phyloP scores from a whole-genome alignment of 2,797 vertebrate species.

The Rallus crepitans region DNA sequence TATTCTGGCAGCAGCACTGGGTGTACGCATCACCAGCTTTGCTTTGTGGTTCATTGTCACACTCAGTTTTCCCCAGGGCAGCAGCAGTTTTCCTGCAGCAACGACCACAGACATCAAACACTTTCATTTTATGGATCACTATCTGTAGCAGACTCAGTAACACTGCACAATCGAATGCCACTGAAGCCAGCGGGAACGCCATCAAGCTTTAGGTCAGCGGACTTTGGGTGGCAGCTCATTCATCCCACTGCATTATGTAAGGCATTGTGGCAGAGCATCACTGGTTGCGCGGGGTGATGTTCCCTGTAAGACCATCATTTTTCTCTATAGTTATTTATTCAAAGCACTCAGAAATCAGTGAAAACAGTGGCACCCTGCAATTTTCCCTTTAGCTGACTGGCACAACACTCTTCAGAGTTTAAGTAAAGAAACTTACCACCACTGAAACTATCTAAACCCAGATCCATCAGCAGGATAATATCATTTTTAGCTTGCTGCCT shows the following conservation, averaged over 20 bases:
- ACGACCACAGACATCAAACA: background rate
- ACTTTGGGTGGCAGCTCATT: background rate
- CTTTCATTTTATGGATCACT: background rate
- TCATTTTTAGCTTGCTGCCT: slow-evolving; percentile 61
- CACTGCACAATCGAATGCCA: slow-evolving; percentile 14
- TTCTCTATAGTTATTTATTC: background rate
- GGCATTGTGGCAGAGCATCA: background rate
- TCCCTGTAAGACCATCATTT: background rate
- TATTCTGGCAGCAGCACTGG: background rate
- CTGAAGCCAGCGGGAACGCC: background rate
- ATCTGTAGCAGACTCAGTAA: background rate
- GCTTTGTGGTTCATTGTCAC: background rate
- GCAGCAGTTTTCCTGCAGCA: background rate
- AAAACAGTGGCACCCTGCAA: background rate
- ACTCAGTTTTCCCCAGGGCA: background rate
- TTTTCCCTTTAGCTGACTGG: background rate
- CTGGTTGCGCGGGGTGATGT: background rate
- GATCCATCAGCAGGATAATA: slow-evolving; percentile 59
- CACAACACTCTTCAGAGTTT: background rate
- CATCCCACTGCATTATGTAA: background rate
- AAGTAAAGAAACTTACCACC: slow-evolving; percentile 49
- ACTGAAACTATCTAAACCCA: slow-evolving; percentile 39
- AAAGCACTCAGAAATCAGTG: background rate
- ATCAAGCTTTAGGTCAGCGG: background rate
- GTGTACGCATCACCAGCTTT: background rate